Base-by-base conservation (phyloP, 1,140 invertebrate species). In the Procambarus clarkii region DNA sequence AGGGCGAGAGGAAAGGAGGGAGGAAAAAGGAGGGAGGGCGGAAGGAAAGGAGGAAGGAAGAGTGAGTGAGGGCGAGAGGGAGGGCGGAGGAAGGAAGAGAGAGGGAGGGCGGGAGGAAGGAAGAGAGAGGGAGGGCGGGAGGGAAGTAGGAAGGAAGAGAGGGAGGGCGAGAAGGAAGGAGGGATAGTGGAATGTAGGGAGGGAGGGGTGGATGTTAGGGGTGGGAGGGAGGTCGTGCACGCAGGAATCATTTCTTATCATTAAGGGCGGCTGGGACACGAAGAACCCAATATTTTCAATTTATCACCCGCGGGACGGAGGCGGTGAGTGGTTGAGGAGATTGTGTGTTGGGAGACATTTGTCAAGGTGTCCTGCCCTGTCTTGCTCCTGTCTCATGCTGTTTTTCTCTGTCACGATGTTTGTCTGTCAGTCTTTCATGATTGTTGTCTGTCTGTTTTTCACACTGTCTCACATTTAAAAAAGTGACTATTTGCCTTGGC, bases 241-340 rank as follows among this genome's bases (percentile, higher is more conserved):
- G 69, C 83, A 77, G 74, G 45, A 76, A 86, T 74, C 85, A 87
- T 87, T 87, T 87, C 85, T 87, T 87, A 87, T 87, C 85, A 87
- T 87, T 87, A 87, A 74, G 9, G 76, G 76, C 84, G 3, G 48
- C 50, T n/a, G 50, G 58, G 81, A 74, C 80, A n/a, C 77, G 18
- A 21, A 82, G 24, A 46, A 87, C 74, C n/a, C 48, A 87, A 87
- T 87, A 87, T 78, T 87, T 78, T 64, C 85, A 77, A 87, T 87
- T 45, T 87, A 87, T 87, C 85, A 87, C 69, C 24, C 21, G n/a
- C 11, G 45, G 81, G 81, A 11, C n/a, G 44, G 54, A 77, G 84
- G 69, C 7, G 50, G 76, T 44, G 76, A 45, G 50, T 24, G 85
- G 85, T 34, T 4, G 13, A 9, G 60, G 74, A 8, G 71, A 45